A percentile compares a stretch with the other conserved stretches of the same genome.
Conservation (phyloP, 2,113 vertebrate species). For the Cyanoderma ruficeps region DNA sequence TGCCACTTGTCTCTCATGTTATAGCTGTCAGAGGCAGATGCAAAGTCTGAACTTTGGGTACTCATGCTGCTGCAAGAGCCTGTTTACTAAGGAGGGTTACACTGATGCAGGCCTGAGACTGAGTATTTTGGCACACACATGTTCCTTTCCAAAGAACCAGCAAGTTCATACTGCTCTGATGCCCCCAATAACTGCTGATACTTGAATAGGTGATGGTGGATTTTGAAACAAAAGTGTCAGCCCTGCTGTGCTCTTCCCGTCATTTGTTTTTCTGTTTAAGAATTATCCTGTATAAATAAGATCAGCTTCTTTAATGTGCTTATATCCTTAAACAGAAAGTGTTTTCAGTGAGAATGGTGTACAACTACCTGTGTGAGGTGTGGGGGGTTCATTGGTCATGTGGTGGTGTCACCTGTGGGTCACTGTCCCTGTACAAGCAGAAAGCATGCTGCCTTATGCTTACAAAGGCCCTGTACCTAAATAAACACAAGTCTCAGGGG, state of each 20-base stretch:
- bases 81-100: not conserved
- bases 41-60: not conserved
- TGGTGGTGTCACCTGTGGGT: not conserved
- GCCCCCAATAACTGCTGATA: not conserved
- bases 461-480: not conserved
- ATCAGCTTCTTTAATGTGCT: not conserved
- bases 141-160: not conserved
- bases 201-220: not conserved
- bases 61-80: not conserved
- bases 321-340: not conserved
- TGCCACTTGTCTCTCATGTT: not conserved
- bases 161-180: not conserved
- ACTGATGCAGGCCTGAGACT: not conserved
- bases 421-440: not conserved
- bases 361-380: not conserved
- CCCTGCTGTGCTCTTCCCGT: not conserved
- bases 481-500: not conserved
- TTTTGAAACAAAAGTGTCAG: not conserved
- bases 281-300: not conserved
- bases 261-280: not conserved
- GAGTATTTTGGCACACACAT: not conserved
- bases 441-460: not conserved
- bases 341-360: not conserved
- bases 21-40: not conserved
- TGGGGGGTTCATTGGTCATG: fast-evolving